phyloP scores from a whole-genome alignment of 2,113 vertebrate genomes.

The Halichoerus grypus region DNA sequence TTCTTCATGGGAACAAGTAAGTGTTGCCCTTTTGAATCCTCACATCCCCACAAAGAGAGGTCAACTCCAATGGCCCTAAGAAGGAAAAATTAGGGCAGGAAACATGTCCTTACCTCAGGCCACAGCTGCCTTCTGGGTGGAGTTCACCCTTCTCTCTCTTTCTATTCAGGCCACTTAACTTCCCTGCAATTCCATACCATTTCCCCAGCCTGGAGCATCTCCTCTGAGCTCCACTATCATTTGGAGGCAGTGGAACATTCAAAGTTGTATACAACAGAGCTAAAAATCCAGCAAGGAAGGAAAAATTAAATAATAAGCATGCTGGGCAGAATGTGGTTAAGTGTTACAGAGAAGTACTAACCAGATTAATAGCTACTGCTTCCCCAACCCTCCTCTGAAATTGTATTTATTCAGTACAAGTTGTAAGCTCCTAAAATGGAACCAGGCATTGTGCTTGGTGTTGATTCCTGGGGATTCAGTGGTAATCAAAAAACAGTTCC shows the following conservation, averaged over 20 bases:
- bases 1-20: constrained; percentile 97
- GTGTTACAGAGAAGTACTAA: background rate
- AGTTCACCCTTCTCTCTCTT: background rate
- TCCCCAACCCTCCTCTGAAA: constrained; percentile 14
- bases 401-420: constrained; percentile 22
- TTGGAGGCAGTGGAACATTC: background rate
- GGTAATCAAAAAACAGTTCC: background rate
- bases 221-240: background rate
- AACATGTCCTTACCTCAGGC: background rate
- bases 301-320: background rate
- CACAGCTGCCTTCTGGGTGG: background rate
- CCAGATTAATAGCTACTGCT: background rate
- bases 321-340: background rate
- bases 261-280: background rate
- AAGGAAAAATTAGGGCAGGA: constrained; percentile 32
- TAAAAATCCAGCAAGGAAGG: background rate
- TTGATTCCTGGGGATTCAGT: background rate
- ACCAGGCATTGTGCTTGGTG: background rate
- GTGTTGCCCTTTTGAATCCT: constrained; percentile 21
- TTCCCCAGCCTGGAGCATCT: background rate
- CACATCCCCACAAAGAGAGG: background rate
- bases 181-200: background rate
- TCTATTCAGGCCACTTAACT: background rate
- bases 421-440: background rate
- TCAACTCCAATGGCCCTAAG: background rate